Evolutionary conservation across 2,113 vertebrate species (phyloP).

Genomic region (Romanogobio albipinnatus): DNA sequence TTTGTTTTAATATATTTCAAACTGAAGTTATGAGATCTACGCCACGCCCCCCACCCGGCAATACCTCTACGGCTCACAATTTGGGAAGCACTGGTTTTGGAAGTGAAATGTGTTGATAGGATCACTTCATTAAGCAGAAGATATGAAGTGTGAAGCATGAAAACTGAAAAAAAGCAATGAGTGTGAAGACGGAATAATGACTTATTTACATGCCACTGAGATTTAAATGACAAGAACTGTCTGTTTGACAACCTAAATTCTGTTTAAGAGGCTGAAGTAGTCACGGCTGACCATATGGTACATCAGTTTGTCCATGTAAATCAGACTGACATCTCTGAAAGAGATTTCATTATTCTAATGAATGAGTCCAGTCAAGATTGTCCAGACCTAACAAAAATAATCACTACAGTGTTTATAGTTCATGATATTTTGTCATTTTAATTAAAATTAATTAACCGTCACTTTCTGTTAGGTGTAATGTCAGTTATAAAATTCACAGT

Average conservation of each 20-base stretch:
- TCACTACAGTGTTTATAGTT: slow-evolving; percentile 21
- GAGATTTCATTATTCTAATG: not conserved
- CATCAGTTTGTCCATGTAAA: not conserved
- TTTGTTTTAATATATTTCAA: not conserved
- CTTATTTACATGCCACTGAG: not conserved
- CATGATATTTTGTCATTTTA: slow-evolving; percentile 11
- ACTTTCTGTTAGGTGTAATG: not conserved
- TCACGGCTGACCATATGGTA: not conserved
- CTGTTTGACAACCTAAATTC: not conserved
- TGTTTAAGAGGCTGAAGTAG: not conserved
- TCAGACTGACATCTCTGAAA: not conserved
- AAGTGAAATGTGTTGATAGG: not conserved
- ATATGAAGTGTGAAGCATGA: not conserved
- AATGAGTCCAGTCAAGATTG: not conserved
- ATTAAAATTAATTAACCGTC: not conserved
- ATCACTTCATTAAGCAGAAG: not conserved
- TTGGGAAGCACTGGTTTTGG: not conserved
- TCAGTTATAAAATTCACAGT: not conserved
- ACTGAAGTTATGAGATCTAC: not conserved
- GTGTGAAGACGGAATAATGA: not conserved
- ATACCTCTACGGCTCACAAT: not conserved
- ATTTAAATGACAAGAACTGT: not conserved
- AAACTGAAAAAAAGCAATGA: not conserved
- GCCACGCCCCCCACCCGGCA: not conserved
- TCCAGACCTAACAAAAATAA: not conserved